Evolutionary conservation across 2,113 vertebrate genomes (phyloP), one percentile per base, ranked within the genome.

Genomic region (Apteryx mantelli): DNA sequence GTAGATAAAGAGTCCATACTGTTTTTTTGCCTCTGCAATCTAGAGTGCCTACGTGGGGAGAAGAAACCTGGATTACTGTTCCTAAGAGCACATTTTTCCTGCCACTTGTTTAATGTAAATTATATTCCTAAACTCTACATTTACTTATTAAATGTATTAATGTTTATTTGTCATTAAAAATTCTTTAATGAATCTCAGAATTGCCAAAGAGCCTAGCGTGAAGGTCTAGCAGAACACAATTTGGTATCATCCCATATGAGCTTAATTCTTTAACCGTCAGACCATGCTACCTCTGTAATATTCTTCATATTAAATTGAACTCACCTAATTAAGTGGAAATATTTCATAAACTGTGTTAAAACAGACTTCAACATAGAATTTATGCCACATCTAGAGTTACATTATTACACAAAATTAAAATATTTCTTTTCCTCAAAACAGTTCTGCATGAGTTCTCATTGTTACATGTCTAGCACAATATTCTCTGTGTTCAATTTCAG

Each of bases 391-490:
- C 44, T 86, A 64, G 17, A 38, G n/a, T 75, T 56, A 68, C 24
- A 52, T 40, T 91, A 91, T 63, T 93, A 52, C 26, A 81, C 7
- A 63, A 85, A 69, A 84, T 81, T 82, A 84, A 96, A 93, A 84
- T 84, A 82, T 89, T 94, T 93, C 5, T 89, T 96, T 95, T 78
- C 38, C 66, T 91, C 52, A 42, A 64, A 19, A 66, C 63, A 91
- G 48, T 95, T 96, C 61, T 93, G 89, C 89, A 63, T 96, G 95
- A 92, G 34, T 93, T 96, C 85, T 97, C 80, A 69, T 90, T 91
- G 89, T 77, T 96, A 91, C 42, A 74, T 80, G 38, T 32, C 69
- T 63, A 93, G 42, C 19, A 82, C 69, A 73, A 40, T 85, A 88
- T 80, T 42, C n/a, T 89, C n/a, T 76, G 42, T 85, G 91, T 92